phyloP scores from a whole-genome alignment of 2,888 invertebrate genomes.

The Torymus tubicola region DNA sequence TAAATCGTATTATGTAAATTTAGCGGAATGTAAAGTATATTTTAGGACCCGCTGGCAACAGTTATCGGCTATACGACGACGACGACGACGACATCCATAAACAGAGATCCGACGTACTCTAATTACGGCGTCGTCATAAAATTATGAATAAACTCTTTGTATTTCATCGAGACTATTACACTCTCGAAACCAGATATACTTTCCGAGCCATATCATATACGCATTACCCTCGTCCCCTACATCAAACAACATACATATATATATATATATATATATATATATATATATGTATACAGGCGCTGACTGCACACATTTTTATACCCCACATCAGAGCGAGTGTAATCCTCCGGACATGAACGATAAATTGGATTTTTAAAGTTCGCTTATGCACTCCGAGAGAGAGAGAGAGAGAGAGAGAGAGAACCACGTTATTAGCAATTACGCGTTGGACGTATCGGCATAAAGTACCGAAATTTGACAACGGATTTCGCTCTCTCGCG shows the following conservation, averaged over 20 bases:
- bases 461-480: slow-evolving; percentile 47
- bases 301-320: background rate
- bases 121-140: no score
- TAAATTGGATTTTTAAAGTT: slow-evolving; percentile 30
- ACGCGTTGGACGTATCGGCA: slow-evolving; percentile 24
- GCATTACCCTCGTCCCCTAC: no score
- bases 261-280: no score
- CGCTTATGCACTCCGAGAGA: slow-evolving; percentile 16
- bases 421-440: slow-evolving; percentile 39
- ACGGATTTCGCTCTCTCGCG: slow-evolving; percentile 27
- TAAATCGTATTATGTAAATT: no score
- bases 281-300: background rate
- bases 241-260: no score
- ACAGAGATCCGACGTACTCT: no score
- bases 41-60: no score
- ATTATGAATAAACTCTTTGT: background rate
- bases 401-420: background rate
- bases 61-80: no score
- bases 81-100: no score
- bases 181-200: background rate
- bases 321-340: background rate
- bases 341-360: slow-evolving; percentile 5
- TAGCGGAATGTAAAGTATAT: no score
- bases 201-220: no score
- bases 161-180: background rate